Percentiles rank a stretch among this genome's conserved stretches.
These are phyloP conservation scores for Merops nubicus DNA, from an alignment of 2,113 vertebrate species.

Conservation along the genomic window DNA sequence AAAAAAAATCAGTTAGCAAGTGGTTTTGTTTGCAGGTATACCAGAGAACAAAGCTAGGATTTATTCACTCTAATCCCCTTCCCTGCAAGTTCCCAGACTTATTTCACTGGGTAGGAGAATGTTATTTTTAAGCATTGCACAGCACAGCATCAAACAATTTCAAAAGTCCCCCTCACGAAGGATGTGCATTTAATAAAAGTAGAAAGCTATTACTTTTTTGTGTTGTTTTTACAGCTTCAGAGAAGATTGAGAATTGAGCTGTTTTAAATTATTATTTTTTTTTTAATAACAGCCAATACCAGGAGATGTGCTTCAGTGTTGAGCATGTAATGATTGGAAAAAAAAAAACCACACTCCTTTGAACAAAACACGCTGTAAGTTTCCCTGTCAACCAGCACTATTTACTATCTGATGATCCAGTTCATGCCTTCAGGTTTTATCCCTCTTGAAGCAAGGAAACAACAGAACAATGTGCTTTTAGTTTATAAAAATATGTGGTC, in stretches of 20 bases:
- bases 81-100: background rate
- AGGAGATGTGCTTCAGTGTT: background rate
- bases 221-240: background rate
- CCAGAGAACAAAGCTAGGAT: constrained; percentile 12
- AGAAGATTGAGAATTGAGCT: background rate
- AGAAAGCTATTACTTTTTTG: background rate
- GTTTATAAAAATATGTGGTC: background rate
- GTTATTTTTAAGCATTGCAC: background rate
- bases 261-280: background rate
- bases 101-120: background rate
- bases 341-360: background rate
- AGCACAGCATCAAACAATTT: constrained; percentile 24
- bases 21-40: constrained; percentile 11
- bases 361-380: background rate
- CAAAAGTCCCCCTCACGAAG: background rate
- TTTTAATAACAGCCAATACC: background rate
- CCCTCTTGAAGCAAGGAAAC: background rate
- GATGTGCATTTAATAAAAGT: background rate
- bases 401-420: background rate
- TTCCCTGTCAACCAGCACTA: background rate
- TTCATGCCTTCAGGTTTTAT: background rate
- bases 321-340: background rate
- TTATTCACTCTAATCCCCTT: background rate
- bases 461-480: background rate
- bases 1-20: background rate